Base-by-base conservation (phyloP, 2,888 invertebrate genomes). In the Lithosia quadra region DNA sequence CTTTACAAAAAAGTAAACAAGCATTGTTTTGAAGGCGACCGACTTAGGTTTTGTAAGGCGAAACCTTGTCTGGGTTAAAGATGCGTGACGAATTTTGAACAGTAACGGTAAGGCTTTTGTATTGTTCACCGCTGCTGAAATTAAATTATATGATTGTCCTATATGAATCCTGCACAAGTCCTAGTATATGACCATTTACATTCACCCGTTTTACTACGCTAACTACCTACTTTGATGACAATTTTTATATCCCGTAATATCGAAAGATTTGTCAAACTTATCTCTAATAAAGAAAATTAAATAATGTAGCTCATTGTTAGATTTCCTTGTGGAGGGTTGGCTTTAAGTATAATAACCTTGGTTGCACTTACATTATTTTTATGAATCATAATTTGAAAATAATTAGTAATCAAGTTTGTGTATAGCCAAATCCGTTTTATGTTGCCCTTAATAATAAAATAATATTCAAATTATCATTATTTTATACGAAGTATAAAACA, bases 1-100 rank as follows among this genome's bases (percentile, higher is more conserved):
- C 73, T 77, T 28, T 74, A 72, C 65, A 66, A 71, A 62, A 71
- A 69, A 28, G 75, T 76, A 78, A 65, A 67, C 62, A 58, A 57
- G 33, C 63, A 66, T 72, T 75, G 68, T 73, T 71, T 71, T 67
- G 28, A 65, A 71, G 33, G 18, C 55, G 63, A 69, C 70, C 53
- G 65, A 76, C 58, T 66, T 72, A 63, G 49, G 22, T 65, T 65
- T 67, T 65, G 66, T 67, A 53, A 63, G 43, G 60, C 53, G 62
- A 71, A 74, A 67, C 65, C 62, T 69, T 56, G 72, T 60, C 61
- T 58, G 73, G 63, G 59, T 68, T 63, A 67, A 66, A 69, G 56
- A 65, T 55, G 67, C 69, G 67, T 73, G 56, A 73, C 69, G 60
- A 73, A 68, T 73, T 61, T 65, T 60, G 55, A 63, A 69, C 33